Base-by-base conservation (phyloP, 2,797 vertebrate genomes). In the Echiichthys vipera region DNA sequence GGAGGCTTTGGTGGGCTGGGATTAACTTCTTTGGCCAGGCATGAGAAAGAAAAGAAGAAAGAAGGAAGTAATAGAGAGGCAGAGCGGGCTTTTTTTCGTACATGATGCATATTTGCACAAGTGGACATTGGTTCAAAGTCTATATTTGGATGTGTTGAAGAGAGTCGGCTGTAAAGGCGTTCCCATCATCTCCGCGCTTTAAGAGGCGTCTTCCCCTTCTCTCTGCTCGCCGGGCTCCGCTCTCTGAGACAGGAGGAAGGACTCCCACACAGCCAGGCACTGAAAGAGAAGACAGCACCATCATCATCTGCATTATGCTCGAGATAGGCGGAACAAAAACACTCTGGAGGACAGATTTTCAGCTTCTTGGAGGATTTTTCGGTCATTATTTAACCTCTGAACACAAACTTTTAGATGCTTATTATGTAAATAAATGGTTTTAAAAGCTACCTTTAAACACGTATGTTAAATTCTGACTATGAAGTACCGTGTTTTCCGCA, bases 191-290 rank as follows among this genome's bases (percentile, higher is more conserved):
- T 95, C 94, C 94, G 95, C 18, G n/a, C 11, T 61, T 73, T 71
- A 89, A 3, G 85, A 69, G 5, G 58, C 24, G 1, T 74, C 51
- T 10, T 78, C 85, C 14, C 3, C 36, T 0, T 65, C 70, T 20
- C 18, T 32, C 49, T 81, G 73, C 39, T 85, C 67, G 0, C 56
- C 15, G 18, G 79, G 53, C 10, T 88, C 88, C 4, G 22, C 62
- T 62, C 71, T 87, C 77, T 91, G 92, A 54, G 90, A 88, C 39
- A 92, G 32, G 5, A 93, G 86, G 77, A 92, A 93, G 0, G 88
- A 81, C 71, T 93, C 92, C 92, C 92, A 93, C 47, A 90, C 85
- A 3, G 89, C 89, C 71, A 94, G 88, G 65, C 93, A 94, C 94
- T 93, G 88, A 0, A 91, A 92, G 34, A 84, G 20, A 90, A 78